phyloP scores from a whole-genome alignment of 2,113 vertebrate genomes.

The Tachysurus fulvidraco region DNA sequence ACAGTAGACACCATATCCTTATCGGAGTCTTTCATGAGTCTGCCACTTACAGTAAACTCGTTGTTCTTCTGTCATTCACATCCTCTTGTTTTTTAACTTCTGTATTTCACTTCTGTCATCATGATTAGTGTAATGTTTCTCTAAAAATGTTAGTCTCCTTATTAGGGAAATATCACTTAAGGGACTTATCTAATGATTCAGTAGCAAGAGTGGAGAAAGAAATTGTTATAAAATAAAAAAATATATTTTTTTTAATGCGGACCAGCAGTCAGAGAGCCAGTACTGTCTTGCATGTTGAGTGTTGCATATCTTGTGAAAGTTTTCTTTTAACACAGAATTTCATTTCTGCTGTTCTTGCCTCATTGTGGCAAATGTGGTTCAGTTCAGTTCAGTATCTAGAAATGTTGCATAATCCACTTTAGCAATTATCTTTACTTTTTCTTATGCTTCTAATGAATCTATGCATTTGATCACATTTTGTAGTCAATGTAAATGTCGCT shows the following conservation, averaged over 20 bases:
- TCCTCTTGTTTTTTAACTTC: not conserved
- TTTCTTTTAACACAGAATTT: not conserved
- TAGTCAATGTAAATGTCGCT: slow-evolving; percentile 63
- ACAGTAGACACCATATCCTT: not conserved
- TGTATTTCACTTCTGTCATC: not conserved
- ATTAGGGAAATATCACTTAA: not conserved
- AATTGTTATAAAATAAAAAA: too few species aligned
- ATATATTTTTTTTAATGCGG: not conserved
- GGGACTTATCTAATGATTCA: not conserved
- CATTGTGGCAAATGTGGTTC: not conserved
- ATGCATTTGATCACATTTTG: slow-evolving; percentile 46
- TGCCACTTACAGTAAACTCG: too few species aligned
- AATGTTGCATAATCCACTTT: not conserved
- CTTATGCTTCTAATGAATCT: not conserved
- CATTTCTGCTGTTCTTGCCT: not conserved
- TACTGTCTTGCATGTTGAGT: not conserved
- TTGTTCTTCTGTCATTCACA: too few species aligned
- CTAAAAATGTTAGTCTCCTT: not conserved
- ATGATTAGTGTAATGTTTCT: not conserved
- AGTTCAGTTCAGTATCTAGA: not conserved
- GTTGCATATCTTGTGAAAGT: not conserved
- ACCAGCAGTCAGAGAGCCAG: not conserved
- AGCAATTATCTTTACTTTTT: not conserved
- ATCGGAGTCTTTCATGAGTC: not conserved
- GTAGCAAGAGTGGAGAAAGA: not conserved